Evolutionary conservation across 2,888 invertebrate species (phyloP), one percentile per base, ranked within the genome.

Genomic region (Tipula unca): DNA sequence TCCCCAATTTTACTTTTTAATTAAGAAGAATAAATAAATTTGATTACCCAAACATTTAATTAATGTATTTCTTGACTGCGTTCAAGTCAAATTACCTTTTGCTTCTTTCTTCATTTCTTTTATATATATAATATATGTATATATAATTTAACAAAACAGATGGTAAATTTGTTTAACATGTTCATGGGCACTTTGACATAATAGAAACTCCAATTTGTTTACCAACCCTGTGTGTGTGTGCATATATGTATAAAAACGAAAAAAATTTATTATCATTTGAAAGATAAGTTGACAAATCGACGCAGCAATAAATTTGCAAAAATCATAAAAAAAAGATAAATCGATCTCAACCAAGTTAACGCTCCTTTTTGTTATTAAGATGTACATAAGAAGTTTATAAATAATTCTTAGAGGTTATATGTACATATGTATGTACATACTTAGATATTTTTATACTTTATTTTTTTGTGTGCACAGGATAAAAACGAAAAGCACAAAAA

Each of bases 271-370:
- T 84, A 36, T 84, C 39, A 84, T 84, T 83, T 83, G 32, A 36
- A 84, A 84, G 36, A 25, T 32, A 84, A 84, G 39, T 36, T 84
- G 84, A 84, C 84, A 84, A 84, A 84, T 84, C 84, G 84, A 84
- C 84, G 36, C 35, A 84, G 36, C 84, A 84, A 84, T 84, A 84
- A 84, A 84, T 84, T 84, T 84, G n/a, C 29, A 10, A 69, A 69
- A 83, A 83, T 83, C 35, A 35, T 36, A 36, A 36, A 84, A 84
- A 84, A 39, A 20, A 84, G 84, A 84, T 84, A 84, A 84, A 84
- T 84, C 36, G 83, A 83, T 83, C 83, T 32, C 32, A 32, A 32
- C 35, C 83, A 83, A 83, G 84, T 36, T 84, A 84, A 84, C 84
- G 84, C 84, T 36, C 25, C 20, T 29, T 29, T 69, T 10, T 2